A percentile compares a stretch with the other conserved stretches of the same genome.
These are phyloP conservation scores for Mus musculus DNA, from an alignment of 2,113 vertebrate species.

Conservation along the genomic window GRCm39 chr13:49254501-49255000, in stretches of 20 bases:
- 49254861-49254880: not conserved
- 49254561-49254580: conserved; percentile 97
- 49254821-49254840: not conserved
- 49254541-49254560: conserved; percentile 98
- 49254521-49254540: conserved; percentile 99
- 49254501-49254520: conserved; percentile 98
- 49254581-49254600: conserved; percentile 97
- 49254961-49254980: not conserved
- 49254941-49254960: not conserved
- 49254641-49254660: conserved; percentile 98
- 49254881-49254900: not conserved
- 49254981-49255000: not conserved
- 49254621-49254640: conserved; percentile 99
- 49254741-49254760: accelerated
- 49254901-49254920: not conserved
- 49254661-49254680: conserved; percentile 72
- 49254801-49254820: not conserved
- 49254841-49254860: not conserved
- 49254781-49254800: not conserved
- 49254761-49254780: not conserved
- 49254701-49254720: not conserved
- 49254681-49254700: accelerated
- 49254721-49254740: not conserved
- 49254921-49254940: not conserved
- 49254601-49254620: conserved; percentile 98